A percentile compares a stretch with the other conserved stretches of the same genome.
phyloP scores from a whole-genome alignment of 2,797 vertebrate genomes.

The Lepidocolaptes lacrymiger region DNA sequence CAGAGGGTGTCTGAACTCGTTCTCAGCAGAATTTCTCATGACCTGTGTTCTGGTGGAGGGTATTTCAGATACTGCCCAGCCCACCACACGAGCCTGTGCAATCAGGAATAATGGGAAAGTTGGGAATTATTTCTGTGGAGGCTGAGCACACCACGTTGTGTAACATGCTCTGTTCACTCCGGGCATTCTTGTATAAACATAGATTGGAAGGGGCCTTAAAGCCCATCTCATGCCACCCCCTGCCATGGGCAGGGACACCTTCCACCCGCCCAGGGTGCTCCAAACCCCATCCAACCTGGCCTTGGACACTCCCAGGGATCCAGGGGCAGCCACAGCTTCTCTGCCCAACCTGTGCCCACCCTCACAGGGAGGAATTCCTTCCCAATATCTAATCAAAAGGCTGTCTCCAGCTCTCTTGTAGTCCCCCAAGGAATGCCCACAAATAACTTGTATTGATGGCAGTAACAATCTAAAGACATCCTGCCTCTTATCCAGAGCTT shows the following conservation, averaged over 20 bases:
- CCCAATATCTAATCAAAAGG: not conserved
- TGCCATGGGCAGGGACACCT: not conserved
- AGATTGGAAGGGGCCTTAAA: not conserved
- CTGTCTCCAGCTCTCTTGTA: not conserved
- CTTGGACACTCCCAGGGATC: not conserved
- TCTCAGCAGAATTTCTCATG: constrained; percentile 63
- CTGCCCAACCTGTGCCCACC: not conserved
- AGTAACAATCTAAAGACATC: not conserved
- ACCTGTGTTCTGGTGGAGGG: constrained; percentile 30
- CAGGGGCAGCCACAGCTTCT: not conserved
- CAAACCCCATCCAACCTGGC: fast-evolving
- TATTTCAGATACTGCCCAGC: not conserved
- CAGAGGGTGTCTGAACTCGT: constrained; percentile 4
- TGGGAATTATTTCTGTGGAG: not conserved
- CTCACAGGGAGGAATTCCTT: not conserved
- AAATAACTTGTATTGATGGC: not conserved
- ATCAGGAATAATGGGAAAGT: not conserved
- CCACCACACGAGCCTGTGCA: not conserved
- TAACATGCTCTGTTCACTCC: not conserved
- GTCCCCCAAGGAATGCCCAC: not conserved
- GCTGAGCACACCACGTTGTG: not conserved
- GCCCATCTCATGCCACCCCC: not conserved
- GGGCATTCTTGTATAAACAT: not conserved
- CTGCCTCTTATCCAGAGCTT: not conserved
- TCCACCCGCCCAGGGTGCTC: not conserved